These are phyloP conservation scores for Agriopis aurantiaria DNA, from an alignment of 2,888 invertebrate genomes.

Conservation along the genomic window DNA sequence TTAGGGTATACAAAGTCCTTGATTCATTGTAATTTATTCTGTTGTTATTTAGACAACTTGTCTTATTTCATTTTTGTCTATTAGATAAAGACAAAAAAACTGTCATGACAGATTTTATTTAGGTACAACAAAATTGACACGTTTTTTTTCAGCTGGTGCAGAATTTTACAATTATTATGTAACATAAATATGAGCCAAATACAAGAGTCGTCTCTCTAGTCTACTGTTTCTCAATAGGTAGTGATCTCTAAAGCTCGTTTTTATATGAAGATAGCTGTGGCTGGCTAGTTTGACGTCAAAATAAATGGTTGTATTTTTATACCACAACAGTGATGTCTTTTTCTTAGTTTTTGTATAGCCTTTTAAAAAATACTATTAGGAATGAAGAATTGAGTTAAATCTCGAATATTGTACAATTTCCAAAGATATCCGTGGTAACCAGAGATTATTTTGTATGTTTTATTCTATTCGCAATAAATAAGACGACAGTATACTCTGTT, in stretches of 20 bases:
- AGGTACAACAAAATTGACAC: no score
- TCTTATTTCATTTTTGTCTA: neutral
- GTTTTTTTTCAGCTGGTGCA: no score
- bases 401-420: conserved; percentile 25
- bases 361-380: neutral
- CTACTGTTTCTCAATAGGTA: neutral
- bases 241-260: conserved; percentile 5
- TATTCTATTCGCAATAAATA: conserved; percentile 47
- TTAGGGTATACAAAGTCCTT: no score
- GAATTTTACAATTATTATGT: no score
- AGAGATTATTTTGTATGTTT: conserved; percentile 34
- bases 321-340: neutral
- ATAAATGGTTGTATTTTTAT: conserved; percentile 1
- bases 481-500: conserved; percentile 66
- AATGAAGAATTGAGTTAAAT: conserved; percentile 6
- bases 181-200: no score
- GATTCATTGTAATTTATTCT: neutral
- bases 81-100: neutral
- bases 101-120: no score
- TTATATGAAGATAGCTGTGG: neutral
- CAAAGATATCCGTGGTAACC: conserved; percentile 24
- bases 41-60: neutral
- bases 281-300: neutral
- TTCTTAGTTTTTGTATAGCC: conserved; percentile 23
- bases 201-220: neutral